phyloP scores from a whole-genome alignment of 2,113 vertebrate genomes.

The Myrmophylax atrothorax region DNA sequence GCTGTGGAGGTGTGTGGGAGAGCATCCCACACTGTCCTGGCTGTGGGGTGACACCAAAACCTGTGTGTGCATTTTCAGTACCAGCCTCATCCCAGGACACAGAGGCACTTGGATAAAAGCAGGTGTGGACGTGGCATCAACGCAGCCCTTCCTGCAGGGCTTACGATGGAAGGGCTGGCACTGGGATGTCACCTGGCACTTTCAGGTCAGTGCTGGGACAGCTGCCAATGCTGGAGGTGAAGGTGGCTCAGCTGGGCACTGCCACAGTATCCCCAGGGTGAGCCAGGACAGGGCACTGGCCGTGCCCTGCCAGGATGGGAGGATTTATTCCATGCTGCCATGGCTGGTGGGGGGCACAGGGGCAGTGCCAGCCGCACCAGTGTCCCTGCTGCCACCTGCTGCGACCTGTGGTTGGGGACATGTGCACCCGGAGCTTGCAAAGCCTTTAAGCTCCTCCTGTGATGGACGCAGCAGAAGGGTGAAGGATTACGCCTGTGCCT shows the following conservation, averaged over 20 bases:
- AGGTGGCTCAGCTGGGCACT: neutral
- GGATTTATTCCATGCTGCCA: neutral
- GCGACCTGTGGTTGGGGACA: accelerated
- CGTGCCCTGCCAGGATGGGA: neutral
- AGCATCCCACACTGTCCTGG: neutral
- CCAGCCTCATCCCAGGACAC: accelerated
- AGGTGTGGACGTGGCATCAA: neutral
- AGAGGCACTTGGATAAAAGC: neutral
- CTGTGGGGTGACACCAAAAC: neutral
- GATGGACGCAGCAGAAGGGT: neutral
- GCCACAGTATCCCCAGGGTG: neutral
- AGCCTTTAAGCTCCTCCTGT: constrained; percentile 37
- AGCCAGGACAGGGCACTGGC: neutral
- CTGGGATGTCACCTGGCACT: neutral
- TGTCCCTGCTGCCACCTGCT: neutral
- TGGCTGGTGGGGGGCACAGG: neutral
- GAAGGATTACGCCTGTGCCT: neutral
- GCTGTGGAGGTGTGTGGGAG: accelerated
- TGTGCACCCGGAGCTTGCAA: neutral
- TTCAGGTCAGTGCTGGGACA: neutral
- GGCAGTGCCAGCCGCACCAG: neutral
- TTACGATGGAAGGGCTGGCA: neutral
- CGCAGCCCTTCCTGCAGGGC: neutral
- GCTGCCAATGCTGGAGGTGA: accelerated
- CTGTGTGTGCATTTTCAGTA: neutral